A percentile compares a stretch with the other conserved stretches of the same genome.
Evolutionary conservation across 2,888 invertebrate genomes (phyloP).

Genomic region (Rosalia funebris): DNA sequence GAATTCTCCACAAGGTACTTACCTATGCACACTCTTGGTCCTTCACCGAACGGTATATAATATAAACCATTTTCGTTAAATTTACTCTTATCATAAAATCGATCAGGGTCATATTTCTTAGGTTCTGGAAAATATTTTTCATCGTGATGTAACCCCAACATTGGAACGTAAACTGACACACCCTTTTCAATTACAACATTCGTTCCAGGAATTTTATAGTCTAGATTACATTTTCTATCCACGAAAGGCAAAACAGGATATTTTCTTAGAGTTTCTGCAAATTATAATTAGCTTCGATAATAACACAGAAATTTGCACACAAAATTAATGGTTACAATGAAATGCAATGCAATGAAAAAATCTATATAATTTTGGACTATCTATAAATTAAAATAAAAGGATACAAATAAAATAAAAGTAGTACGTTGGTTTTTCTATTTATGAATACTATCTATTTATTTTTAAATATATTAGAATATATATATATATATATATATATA

Average conservation of each 20-base stretch:
- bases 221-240: conserved; percentile 51
- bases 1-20: conserved; percentile 6
- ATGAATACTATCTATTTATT: too few relatives aligned
- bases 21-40: conserved; percentile 55
- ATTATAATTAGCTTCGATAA: background rate
- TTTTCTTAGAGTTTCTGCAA: conserved; percentile 61
- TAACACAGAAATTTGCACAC: too few relatives aligned
- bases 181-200: conserved; percentile 57
- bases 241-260: conserved; percentile 60
- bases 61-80: conserved; percentile 43
- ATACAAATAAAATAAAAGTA: too few relatives aligned
- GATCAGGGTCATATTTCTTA: conserved; percentile 49
- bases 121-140: conserved; percentile 53
- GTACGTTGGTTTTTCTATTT: too few relatives aligned
- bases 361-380: too few relatives aligned
- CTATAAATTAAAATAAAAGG: too few relatives aligned
- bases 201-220: conserved; percentile 51
- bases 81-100: conserved; percentile 46
- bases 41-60: conserved; percentile 53
- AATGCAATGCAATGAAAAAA: too few relatives aligned
- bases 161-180: conserved; percentile 54
- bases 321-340: too few relatives aligned
- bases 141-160: conserved; percentile 50
- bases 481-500: background rate
- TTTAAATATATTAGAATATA: too few relatives aligned